Base-by-base conservation (phyloP, 2,113 vertebrate species). In the Todiramphus chloris region DNA sequence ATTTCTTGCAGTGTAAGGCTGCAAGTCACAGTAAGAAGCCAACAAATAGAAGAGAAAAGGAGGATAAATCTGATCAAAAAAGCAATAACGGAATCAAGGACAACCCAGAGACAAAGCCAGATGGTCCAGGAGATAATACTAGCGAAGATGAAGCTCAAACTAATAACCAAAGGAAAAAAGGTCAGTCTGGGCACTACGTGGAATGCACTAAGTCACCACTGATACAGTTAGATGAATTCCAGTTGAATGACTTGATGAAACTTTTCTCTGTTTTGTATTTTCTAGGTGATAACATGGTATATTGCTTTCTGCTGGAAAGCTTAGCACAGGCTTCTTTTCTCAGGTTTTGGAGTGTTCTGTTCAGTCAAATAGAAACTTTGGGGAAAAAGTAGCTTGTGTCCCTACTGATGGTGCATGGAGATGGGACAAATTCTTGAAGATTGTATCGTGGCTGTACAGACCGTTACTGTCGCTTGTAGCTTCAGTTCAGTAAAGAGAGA, bases 11-110 rank as follows among this genome's bases (percentile, higher is more conserved):
- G 97, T 98, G 98, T 89, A 98, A 99, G 89, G 98, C 97, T 94
- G 89, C 97, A 70, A 97, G 98, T 85, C 97, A 98, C 93, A 98
- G 94, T 62, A 98, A 98, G 97, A 99, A 99, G 93, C 62, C 97
- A 7, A 93, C 97, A 69, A 96, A 94, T 2, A 98, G 97, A 95
- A 98, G 98, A 90, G 99, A 99, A 70, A 98, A 98, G 96, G 98
- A 98, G 83, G 98, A 97, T 75, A 96, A 98, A 95, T 94, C 97
- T 39, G 99, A 99, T 97, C 98, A 97, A 96, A 98, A 96, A 97
- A 98, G 97, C 59, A 97, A 97, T 73, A 98, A 97, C 33, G 99
- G 99, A 93, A 99, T 98, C 97, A 99, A 99, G 95, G 99, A 99
- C 96, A 99, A 98, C 97, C 97, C 86, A 2, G 98, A 99, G 95